A percentile compares a stretch with the other conserved stretches of the same genome.
These are phyloP conservation scores for Napeogenes sylphis DNA, from an alignment of 2,888 invertebrate species.

Conservation along the genomic window DNA sequence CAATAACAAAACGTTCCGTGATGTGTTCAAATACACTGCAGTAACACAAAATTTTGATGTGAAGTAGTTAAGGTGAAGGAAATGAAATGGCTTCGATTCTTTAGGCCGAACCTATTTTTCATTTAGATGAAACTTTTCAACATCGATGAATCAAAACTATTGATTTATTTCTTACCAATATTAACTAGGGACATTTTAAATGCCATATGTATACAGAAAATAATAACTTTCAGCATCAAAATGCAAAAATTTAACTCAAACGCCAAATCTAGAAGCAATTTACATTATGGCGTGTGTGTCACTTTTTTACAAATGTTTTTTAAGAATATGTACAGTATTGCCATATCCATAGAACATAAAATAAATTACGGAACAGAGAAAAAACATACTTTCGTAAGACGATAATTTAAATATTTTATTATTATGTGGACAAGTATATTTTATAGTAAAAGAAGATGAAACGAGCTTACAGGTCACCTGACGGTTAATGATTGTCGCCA, in stretches of 20 bases:
- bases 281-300: slow-evolving; percentile 79
- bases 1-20: slow-evolving; percentile 38
- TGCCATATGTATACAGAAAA: slow-evolving; percentile 57
- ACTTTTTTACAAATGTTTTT: slow-evolving; percentile 61
- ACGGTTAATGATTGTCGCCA: no score
- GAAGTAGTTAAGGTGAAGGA: slow-evolving; percentile 52
- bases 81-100: slow-evolving; percentile 74
- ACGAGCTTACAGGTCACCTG: no score
- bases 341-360: slow-evolving; percentile 29
- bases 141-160: slow-evolving; percentile 36
- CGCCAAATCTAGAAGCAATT: slow-evolving; percentile 75
- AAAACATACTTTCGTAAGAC: background rate
- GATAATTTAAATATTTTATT: no score
- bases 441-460: no score
- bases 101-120: slow-evolving; percentile 69
- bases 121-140: slow-evolving; percentile 42
- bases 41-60: slow-evolving; percentile 29
- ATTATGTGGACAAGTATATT: no score
- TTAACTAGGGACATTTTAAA: slow-evolving; percentile 68
- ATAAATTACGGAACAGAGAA: no score
- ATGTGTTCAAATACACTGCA: slow-evolving; percentile 17
- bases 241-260: slow-evolving; percentile 66
- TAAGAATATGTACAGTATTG: slow-evolving; percentile 49
- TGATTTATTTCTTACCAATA: slow-evolving; percentile 63
- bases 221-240: slow-evolving; percentile 59